Percentiles rank a stretch among this genome's conserved stretches.
Evolutionary conservation across 2,888 invertebrate species (phyloP).

Genomic region (Gortyna flavago): DNA sequence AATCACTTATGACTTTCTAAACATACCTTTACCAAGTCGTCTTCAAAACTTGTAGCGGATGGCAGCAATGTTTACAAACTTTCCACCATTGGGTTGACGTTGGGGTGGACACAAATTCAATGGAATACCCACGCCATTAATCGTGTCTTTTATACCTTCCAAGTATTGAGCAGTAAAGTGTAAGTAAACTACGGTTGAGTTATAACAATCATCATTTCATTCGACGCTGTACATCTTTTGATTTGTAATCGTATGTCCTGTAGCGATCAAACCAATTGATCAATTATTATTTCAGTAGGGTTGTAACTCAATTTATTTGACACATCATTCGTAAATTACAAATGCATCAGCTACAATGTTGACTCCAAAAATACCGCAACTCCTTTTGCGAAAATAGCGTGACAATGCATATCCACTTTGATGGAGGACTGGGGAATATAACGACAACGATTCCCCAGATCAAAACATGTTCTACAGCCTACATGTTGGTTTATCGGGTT

Average conservation of each 20-base stretch:
- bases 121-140: conserved; percentile 29
- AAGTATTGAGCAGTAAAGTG: conserved; percentile 12
- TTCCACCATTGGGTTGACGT: conserved; percentile 11
- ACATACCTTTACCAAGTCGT: neutral
- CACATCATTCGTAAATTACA: neutral
- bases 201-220: neutral
- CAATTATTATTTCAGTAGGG: neutral
- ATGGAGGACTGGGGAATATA: neutral
- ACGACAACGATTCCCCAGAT: neutral
- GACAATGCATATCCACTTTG: neutral
- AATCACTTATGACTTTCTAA: neutral
- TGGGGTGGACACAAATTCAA: conserved; percentile 30
- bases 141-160: conserved; percentile 4
- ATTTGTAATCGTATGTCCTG: neutral
- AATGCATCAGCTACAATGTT: too few relatives aligned
- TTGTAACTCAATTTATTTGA: neutral
- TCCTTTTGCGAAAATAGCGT: neutral
- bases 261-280: neutral
- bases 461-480: conserved; percentile 4
- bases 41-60: conserved; percentile 1
- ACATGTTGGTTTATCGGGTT: conserved; percentile 13
- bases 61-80: conserved; percentile 41
- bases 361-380: neutral
- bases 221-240: neutral
- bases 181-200: conserved; percentile 1